Evolutionary conservation across 2,113 vertebrate species (phyloP), one percentile per base, ranked within the genome.

Genomic region (Eudyptes chrysolophus): DNA sequence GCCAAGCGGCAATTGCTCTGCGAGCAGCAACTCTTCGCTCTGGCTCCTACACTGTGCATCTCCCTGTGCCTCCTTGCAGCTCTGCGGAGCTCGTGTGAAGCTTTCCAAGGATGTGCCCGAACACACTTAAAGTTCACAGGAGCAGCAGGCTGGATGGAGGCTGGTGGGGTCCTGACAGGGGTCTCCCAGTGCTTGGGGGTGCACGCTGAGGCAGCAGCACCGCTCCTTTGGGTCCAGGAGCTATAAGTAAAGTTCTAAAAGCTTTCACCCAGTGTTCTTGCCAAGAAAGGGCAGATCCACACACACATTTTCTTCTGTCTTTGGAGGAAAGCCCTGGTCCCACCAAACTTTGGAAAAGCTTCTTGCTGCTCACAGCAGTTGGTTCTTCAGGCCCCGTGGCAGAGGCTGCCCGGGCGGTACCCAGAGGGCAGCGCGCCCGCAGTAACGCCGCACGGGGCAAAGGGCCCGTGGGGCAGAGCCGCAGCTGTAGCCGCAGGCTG

Each of bases 11-110:
- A 10, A 9, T 10, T 1, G 0, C 48, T 44, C 84, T 3, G 1
- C 1, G 3, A 25, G 84, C 90, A 70, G 64, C 32, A 10, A 15
- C 42, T 5, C 77, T 42, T 4, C 7, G 32, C 71, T 34, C 51
- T 9, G 26, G 36, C 49, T 44, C 27, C 34, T 5, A 11, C 4
- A 0, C n/a, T 0, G 1, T 9, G 32, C 62, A 7, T 13, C 55
- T 7, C 46, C 19, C 34, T 1, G 5, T 27, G 52, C 26, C 42
- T 19, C 72, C 61, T 10, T 0, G 40, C 17, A 24, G 84, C 55
- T 30, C 76, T 20, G 29, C 4, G 1, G 29, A 40, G 69, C 76
- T 68, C 3, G 1, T 4, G 30, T 7, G 60, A 18, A 48, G 69
- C 17, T n/a, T 76, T 24, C 48, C 14, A 42, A 25, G 70, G 42